A percentile compares a stretch with the other conserved stretches of the same genome.
phyloP scores from a whole-genome alignment of 2,113 vertebrate species.

The Dipodomys spectabilis region DNA sequence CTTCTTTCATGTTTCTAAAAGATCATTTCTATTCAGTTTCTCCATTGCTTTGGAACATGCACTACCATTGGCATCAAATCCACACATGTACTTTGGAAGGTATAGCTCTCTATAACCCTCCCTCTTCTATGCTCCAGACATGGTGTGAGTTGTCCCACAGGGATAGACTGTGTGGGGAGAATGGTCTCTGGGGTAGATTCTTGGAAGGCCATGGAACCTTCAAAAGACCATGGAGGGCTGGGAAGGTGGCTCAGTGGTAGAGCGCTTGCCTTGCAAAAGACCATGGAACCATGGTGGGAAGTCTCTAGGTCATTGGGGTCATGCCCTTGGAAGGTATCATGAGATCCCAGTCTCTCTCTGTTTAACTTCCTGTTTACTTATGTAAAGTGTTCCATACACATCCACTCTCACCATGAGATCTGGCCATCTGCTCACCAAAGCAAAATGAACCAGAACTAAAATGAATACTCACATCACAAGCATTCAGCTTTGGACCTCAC shows the following conservation, averaged over 20 bases:
- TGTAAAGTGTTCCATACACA: not conserved
- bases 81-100: not conserved
- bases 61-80: not conserved
- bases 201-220: not conserved
- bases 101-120: not conserved
- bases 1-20: not conserved
- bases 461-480: not conserved
- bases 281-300: not conserved
- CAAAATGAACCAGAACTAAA: not conserved
- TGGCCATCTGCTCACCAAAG: not conserved
- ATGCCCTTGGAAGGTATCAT: not conserved
- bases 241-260: no score
- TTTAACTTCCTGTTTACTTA: not conserved
- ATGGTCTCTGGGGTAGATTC: not conserved
- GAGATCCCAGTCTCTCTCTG: not conserved
- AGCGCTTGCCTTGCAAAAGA: no score
- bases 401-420: not conserved
- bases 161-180: not conserved
- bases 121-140: not conserved
- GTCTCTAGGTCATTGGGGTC: not conserved
- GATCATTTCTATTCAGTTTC: not conserved
- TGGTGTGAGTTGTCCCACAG: not conserved
- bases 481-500: not conserved
- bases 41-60: not conserved
- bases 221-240: not conserved